phyloP scores from a whole-genome alignment of 2,797 vertebrate genomes.

The Apogon hyalosoma region DNA sequence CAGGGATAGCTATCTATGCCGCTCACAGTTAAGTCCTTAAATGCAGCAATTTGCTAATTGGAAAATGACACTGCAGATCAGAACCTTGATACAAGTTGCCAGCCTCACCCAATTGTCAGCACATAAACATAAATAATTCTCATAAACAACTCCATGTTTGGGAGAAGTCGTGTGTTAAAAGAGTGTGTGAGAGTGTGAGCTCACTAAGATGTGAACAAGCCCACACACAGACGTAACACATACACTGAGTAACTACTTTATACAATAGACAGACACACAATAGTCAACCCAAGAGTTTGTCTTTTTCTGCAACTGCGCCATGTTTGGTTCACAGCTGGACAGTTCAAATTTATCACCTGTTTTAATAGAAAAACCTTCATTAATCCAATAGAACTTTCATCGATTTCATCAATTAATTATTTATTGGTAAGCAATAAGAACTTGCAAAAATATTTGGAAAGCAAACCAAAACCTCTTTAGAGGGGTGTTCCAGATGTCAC shows the following conservation, averaged over 20 bases:
- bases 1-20: conserved; percentile 53
- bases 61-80: conserved; percentile 65
- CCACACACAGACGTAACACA: conserved; percentile 71
- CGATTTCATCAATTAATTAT: not conserved
- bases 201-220: conserved; percentile 42
- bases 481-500: not conserved
- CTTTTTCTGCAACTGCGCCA: conserved; percentile 6
- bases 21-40: conserved; percentile 49
- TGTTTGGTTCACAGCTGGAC: conserved; percentile 38
- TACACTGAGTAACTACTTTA: conserved; percentile 22
- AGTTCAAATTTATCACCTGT: conserved; percentile 6
- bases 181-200: conserved; percentile 34
- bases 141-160: conserved; percentile 81
- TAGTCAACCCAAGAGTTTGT: conserved; percentile 32
- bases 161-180: conserved; percentile 54
- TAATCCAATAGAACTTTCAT: conserved; percentile 5
- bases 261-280: conserved; percentile 27
- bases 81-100: conserved; percentile 39
- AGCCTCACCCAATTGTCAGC: conserved; percentile 67
- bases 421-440: not conserved
- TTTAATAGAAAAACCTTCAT: conserved; percentile 4
- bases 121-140: conserved; percentile 75
- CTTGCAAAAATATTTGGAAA: not conserved
- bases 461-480: not conserved
- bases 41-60: conserved; percentile 68